Conservation (phyloP, 2,888 invertebrate species). For the Cryptus armator region DNA sequence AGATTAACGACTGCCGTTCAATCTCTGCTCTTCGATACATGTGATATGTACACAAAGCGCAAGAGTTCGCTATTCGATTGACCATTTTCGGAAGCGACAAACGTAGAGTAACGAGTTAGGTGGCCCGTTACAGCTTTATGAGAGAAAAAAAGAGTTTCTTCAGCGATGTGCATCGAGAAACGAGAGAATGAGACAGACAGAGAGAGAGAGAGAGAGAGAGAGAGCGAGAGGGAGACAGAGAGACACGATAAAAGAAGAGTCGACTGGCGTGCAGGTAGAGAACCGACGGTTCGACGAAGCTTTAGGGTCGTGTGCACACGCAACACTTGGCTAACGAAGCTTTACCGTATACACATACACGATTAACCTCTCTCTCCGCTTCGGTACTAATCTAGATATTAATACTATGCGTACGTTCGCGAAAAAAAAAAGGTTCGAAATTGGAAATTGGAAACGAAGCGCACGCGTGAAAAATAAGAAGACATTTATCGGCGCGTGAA, state of each 20-base stretch:
- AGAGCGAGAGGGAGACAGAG: neutral
- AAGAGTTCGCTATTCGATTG: slow-evolving; percentile 11
- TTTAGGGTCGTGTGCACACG: slow-evolving; percentile 68
- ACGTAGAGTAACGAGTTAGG: slow-evolving; percentile 12
- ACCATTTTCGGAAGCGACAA: slow-evolving; percentile 42
- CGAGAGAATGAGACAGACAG: no score
- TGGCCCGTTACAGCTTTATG: slow-evolving; percentile 17
- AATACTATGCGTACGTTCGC: neutral
- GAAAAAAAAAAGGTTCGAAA: slow-evolving; percentile 34
- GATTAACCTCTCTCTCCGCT: slow-evolving; percentile 14
- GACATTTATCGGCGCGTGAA: slow-evolving; percentile 57
- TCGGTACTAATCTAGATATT: neutral
- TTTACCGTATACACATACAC: slow-evolving; percentile 39
- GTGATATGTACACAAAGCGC: neutral
- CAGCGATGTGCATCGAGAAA: slow-evolving; percentile 60
- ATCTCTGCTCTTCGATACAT: neutral
- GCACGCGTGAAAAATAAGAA: slow-evolving; percentile 29
- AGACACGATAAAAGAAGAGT: slow-evolving; percentile 37
- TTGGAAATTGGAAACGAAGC: slow-evolving; percentile 46
- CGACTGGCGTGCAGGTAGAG: slow-evolving; percentile 13
- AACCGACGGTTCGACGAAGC: slow-evolving; percentile 47
- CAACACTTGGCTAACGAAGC: slow-evolving; percentile 63
- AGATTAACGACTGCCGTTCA: neutral
- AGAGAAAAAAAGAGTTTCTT: slow-evolving; percentile 37
- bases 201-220: slow-evolving; percentile 19